Evolutionary conservation across 2,888 invertebrate species (phyloP).

Genomic region (Tanypteryx hageni): DNA sequence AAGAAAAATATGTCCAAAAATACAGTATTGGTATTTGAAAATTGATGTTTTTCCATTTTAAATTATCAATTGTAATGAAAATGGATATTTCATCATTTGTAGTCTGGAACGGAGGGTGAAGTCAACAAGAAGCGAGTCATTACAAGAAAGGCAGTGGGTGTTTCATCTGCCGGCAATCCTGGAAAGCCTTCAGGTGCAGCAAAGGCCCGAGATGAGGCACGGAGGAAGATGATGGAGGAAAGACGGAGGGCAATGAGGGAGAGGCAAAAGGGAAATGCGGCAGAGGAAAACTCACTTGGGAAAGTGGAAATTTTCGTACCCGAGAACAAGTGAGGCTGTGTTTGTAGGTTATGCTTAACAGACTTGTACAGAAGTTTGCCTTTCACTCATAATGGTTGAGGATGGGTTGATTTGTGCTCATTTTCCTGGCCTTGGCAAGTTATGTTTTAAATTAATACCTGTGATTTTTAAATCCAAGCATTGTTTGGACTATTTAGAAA

Average conservation of each 20-base stretch:
- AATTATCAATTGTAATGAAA: not conserved
- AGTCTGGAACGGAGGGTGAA: constrained; percentile 22
- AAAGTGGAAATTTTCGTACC: constrained; percentile 64
- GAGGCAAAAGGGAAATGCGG: constrained; percentile 15
- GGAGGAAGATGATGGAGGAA: constrained; percentile 88
- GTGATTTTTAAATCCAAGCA: constrained; percentile 57
- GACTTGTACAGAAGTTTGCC: constrained; percentile 38
- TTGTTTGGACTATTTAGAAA: constrained; percentile 36
- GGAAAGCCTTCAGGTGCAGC: constrained; percentile 71
- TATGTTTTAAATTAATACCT: constrained; percentile 53
- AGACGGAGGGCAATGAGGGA: constrained; percentile 80
- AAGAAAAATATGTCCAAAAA: not conserved
- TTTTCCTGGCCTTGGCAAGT: constrained; percentile 48
- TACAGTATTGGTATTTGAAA: not conserved
- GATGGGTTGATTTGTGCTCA: constrained; percentile 29
- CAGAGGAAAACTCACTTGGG: not conserved
- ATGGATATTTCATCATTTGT: not conserved
- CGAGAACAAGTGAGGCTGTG: constrained; percentile 46
- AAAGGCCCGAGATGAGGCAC: constrained; percentile 78
- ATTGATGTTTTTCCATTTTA: not conserved
- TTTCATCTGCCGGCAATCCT: not conserved
- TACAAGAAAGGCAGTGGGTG: constrained; percentile 16
- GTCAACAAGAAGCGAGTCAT: constrained; percentile 35
- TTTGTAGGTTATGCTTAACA: constrained; percentile 11
- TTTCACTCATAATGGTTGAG: constrained; percentile 25